Conservation (phyloP, 2,113 vertebrate genomes). For the Paracanthobrama guichenoti region DNA sequence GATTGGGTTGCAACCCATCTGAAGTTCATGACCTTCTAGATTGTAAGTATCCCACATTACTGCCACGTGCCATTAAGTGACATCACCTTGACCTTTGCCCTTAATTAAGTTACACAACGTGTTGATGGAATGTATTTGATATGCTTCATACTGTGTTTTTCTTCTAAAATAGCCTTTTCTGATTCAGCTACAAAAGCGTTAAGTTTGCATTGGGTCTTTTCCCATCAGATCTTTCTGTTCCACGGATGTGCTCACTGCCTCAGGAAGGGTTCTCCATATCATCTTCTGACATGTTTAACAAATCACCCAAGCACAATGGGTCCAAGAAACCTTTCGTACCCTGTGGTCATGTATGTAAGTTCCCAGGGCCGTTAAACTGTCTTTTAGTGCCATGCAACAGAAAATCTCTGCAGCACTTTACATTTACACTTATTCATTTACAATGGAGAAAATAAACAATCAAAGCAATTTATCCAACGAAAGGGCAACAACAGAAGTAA, state of each 20-base stretch:
- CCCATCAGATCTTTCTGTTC: neutral
- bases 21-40: neutral
- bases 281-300: constrained; percentile 52
- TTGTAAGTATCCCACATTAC: neutral
- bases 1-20: neutral
- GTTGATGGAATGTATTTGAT: neutral
- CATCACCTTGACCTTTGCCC: neutral
- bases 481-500: constrained; percentile 24
- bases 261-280: constrained; percentile 48
- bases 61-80: neutral
- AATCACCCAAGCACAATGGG: constrained; percentile 53
- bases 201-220: neutral
- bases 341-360: constrained; percentile 39
- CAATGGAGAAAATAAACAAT: too few species aligned
- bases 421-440: too few species aligned
- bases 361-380: constrained; percentile 43
- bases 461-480: too few species aligned
- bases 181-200: neutral
- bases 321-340: constrained; percentile 56
- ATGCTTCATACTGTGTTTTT: neutral
- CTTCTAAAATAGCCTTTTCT: neutral
- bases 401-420: constrained; percentile 42
- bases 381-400: constrained; percentile 6
- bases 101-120: neutral
- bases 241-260: constrained; percentile 49